These are phyloP conservation scores for Aphaenogaster rudis DNA, from an alignment of 1,140 invertebrate species.

Conservation along the genomic window DNA sequence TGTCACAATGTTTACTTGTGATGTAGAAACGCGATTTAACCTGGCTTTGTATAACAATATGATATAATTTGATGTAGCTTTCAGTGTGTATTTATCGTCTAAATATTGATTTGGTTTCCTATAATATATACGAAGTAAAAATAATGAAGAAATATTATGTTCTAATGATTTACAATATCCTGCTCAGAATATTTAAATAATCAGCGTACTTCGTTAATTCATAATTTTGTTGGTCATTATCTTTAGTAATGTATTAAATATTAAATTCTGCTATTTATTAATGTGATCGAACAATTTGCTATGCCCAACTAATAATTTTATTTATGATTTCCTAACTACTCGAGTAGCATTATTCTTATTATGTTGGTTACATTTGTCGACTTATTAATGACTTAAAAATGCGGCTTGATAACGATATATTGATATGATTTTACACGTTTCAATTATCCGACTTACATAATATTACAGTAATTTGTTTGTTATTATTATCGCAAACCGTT, in stretches of 20 bases:
- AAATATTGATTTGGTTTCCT: not conserved
- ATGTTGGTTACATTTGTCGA: not conserved
- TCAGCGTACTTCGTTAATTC: not conserved
- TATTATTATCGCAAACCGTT: not conserved
- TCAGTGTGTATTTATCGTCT: not conserved
- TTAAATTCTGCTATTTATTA: not conserved
- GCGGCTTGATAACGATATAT: not conserved
- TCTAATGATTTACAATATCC: not conserved
- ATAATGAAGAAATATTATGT: not conserved
- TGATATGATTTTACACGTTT: constrained; percentile 1
- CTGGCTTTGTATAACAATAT: not conserved
- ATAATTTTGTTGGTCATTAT: not conserved
- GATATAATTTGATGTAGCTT: not conserved
- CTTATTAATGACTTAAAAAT: constrained; percentile 36
- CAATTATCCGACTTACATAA: not conserved
- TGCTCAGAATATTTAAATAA: not conserved
- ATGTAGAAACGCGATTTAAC: not conserved
- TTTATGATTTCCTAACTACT: not conserved
- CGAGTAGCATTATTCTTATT: not conserved
- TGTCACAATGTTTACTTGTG: not conserved
- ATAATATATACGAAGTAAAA: not conserved
- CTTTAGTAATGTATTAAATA: not conserved
- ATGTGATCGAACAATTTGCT: not conserved
- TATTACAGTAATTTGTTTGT: not conserved
- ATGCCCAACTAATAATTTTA: not conserved